Evolutionary conservation across 2,113 vertebrate genomes (phyloP).

Genomic region (Saguinus midas): DNA sequence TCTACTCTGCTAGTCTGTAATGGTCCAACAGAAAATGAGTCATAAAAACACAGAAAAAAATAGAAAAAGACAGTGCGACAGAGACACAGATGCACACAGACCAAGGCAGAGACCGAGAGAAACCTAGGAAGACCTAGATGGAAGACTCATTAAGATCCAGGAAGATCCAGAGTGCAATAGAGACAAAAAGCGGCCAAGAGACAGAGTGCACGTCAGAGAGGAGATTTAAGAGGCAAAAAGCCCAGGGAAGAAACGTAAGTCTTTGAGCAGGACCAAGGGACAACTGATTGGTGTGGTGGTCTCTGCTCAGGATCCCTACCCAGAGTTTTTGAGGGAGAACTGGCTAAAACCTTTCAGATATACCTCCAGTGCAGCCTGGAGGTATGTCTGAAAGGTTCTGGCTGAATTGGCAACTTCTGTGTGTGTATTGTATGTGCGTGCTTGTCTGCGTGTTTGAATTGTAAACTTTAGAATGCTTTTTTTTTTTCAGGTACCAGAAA

Average conservation of each 20-base stretch:
- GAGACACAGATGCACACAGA: background rate
- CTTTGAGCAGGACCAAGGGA: background rate
- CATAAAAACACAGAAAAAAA: background rate
- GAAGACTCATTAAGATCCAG: conserved; percentile 3
- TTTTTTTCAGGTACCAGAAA: background rate
- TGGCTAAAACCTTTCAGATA: too few relatives aligned
- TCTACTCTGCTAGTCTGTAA: background rate
- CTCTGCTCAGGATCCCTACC: background rate
- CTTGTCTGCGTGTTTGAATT: fast-evolving
- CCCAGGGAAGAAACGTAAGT: background rate
- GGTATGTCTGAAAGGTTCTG: background rate
- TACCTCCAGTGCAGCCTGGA: fast-evolving
- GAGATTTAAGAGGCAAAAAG: background rate
- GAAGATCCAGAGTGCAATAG: background rate
- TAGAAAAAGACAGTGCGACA: background rate
- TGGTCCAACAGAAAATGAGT: background rate
- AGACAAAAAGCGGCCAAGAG: background rate
- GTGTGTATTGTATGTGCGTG: fast-evolving
- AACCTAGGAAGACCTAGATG: background rate
- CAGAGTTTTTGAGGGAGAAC: background rate
- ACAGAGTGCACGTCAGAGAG: background rate
- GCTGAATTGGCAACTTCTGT: too few relatives aligned
- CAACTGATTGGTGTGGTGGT: background rate
- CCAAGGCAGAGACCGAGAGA: background rate
- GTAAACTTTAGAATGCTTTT: background rate